A percentile compares a stretch with the other conserved stretches of the same genome.
Evolutionary conservation across 2,113 vertebrate genomes (phyloP).

Genomic region (Xyrauchen texanus): DNA sequence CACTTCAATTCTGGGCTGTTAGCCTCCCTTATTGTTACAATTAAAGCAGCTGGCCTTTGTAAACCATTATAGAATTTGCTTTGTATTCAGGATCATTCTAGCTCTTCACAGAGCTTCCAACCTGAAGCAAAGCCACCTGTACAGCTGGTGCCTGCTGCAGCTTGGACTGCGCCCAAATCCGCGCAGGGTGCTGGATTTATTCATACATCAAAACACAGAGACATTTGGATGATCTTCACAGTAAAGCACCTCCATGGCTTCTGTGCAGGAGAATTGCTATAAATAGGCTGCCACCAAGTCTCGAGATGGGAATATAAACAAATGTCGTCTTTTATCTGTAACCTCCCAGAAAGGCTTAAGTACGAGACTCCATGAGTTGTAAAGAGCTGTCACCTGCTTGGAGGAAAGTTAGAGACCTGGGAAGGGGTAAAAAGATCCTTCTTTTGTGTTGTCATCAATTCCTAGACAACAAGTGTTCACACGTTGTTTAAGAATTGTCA

Average conservation of each 20-base stretch:
- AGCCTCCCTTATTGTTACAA: constrained; percentile 21
- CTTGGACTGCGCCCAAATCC: constrained; percentile 42
- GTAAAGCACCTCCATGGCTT: neutral
- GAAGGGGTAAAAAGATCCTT: neutral
- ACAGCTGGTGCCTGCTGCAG: constrained; percentile 45
- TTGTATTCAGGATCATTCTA: constrained; percentile 51
- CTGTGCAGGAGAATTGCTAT: constrained; percentile 18
- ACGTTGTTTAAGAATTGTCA: neutral
- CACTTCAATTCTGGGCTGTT: constrained; percentile 20
- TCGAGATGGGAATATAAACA: constrained; percentile 40
- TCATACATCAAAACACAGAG: constrained; percentile 46
- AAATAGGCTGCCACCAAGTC: constrained; percentile 41
- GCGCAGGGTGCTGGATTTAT: constrained; percentile 17
- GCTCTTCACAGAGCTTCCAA: constrained; percentile 32
- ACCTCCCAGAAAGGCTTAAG: constrained; percentile 9
- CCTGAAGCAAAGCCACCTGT: constrained; percentile 42
- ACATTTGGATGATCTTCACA: constrained; percentile 25
- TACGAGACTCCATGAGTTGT: neutral
- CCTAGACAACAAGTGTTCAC: neutral
- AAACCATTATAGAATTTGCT: constrained; percentile 36
- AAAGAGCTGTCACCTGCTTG: neutral
- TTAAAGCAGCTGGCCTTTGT: constrained; percentile 9
- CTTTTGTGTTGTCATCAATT: neutral
- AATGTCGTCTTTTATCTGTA: neutral
- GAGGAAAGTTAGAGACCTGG: neutral